A percentile compares a stretch with the other conserved stretches of the same genome.
Evolutionary conservation across 2,113 vertebrate genomes (phyloP).

Genomic region (Chloroceryle aenea): DNA sequence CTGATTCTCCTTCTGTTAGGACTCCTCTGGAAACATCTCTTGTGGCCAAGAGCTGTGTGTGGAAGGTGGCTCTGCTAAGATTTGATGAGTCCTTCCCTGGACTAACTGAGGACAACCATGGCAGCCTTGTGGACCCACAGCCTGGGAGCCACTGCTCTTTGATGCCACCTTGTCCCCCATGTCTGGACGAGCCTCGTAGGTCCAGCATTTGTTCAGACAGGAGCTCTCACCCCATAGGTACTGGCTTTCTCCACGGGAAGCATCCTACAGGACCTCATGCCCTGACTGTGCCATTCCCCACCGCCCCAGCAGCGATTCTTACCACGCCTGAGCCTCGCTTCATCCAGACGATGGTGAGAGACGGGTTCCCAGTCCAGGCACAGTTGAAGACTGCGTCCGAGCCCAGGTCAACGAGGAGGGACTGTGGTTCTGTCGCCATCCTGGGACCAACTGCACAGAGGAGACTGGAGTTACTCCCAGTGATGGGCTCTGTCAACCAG

Average conservation of each 20-base stretch:
- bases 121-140: background rate
- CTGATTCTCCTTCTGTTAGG: background rate
- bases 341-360: slow-evolving; percentile 99
- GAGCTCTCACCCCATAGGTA: accelerated
- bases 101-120: background rate
- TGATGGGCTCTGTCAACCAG: background rate
- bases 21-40: background rate
- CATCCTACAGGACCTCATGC: background rate
- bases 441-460: slow-evolving; percentile 88
- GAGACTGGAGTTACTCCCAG: background rate
- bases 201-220: background rate
- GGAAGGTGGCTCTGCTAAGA: background rate
- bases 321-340: slow-evolving; percentile 98
- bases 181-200: background rate
- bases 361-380: slow-evolving; percentile 96
- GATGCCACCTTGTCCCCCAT: background rate
- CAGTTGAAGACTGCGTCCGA: slow-evolving; percentile 95
- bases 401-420: slow-evolving; percentile 93
- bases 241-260: background rate
- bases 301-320: background rate
- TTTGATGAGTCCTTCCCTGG: background rate
- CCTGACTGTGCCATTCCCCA: accelerated
- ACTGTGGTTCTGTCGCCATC: slow-evolving; percentile 93
- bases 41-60: background rate
- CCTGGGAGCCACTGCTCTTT: background rate